These are phyloP conservation scores for Neosilurus hyrtlii DNA, from an alignment of 2,797 vertebrate genomes.

Conservation along the genomic window DNA sequence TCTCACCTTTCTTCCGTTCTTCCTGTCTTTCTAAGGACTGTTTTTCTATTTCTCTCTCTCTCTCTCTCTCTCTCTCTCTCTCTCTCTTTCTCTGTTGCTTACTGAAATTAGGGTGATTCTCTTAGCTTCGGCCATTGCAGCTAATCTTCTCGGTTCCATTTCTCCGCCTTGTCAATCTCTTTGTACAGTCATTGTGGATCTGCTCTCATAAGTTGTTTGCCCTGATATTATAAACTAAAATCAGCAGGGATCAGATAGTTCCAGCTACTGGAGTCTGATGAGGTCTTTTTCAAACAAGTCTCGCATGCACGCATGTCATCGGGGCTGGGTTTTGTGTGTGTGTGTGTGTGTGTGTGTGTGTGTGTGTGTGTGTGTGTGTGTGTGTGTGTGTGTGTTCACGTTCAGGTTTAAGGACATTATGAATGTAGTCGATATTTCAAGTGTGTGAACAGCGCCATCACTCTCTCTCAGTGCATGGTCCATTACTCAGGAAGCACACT, in stretches of 20 bases:
- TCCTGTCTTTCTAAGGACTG: neutral
- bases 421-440: neutral
- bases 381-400: conserved; percentile 6
- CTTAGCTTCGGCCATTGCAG: neutral
- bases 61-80: neutral
- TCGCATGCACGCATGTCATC: too few relatives aligned
- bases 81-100: neutral
- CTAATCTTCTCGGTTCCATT: conserved; percentile 14
- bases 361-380: neutral
- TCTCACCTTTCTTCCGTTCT: neutral
- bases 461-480: neutral
- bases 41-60: conserved; percentile 1
- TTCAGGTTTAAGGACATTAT: conserved; percentile 10
- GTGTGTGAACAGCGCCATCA: neutral
- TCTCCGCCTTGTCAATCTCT: conserved; percentile 13
- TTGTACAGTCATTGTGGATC: conserved; percentile 3
- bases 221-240: conserved; percentile 10
- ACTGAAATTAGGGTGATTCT: neutral
- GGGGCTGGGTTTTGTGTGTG: neutral
- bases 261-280: conserved; percentile 19
- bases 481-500: neutral
- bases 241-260: conserved; percentile 13
- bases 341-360: neutral
- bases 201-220: conserved; percentile 8
- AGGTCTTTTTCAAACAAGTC: neutral